Evolutionary conservation across 2,797 vertebrate genomes (phyloP).

Genomic region (Acridotheres tristis): DNA sequence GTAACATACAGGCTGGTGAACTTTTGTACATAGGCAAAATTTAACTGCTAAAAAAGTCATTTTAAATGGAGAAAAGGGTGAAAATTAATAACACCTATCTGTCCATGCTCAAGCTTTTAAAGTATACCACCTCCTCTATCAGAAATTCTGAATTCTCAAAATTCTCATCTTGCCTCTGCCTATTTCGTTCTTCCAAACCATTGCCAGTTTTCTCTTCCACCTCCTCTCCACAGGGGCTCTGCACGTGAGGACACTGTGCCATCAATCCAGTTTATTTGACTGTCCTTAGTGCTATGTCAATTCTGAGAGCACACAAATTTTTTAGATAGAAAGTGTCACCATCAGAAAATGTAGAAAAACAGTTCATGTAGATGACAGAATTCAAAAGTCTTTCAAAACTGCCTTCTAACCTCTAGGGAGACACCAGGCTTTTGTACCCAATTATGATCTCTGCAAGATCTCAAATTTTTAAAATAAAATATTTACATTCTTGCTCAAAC

Average conservation of each 20-base stretch:
- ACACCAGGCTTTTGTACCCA: neutral
- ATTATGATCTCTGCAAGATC: neutral
- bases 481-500: neutral
- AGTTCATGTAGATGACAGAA: neutral
- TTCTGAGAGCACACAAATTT: neutral
- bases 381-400: neutral
- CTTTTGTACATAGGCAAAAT: neutral
- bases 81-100: neutral
- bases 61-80: neutral
- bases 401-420: neutral
- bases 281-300: neutral
- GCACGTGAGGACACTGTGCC: fast-evolving
- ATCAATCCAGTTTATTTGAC: neutral
- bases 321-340: neutral
- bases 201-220: neutral
- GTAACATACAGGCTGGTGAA: neutral
- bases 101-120: neutral
- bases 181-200: neutral
- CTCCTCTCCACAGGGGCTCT: neutral
- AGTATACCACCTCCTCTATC: neutral
- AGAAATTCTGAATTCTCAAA: neutral
- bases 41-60: neutral
- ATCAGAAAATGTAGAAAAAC: neutral
- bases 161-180: neutral
- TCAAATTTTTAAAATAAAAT: neutral